Base-by-base conservation (phyloP, 2,113 vertebrate species). In the Circaetus gallicus region DNA sequence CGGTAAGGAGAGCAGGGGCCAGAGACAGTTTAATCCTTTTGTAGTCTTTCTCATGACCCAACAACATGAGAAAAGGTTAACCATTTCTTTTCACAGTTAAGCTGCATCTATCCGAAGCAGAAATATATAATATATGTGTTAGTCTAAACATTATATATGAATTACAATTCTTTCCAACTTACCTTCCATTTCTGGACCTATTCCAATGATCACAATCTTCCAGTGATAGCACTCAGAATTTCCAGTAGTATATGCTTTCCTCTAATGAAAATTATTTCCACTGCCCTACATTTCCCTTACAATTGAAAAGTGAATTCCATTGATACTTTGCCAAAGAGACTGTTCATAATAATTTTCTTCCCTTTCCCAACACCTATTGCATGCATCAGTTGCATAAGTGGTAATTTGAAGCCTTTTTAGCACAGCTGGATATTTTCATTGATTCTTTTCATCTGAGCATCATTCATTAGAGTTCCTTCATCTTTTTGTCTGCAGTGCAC, bases 401-500 rank as follows among this genome's bases (percentile, higher is more conserved):
- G 73, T 91, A 94, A 96, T 92, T 90, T 96, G 74, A 93, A 95
- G 88, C 72, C 77, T 88, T 97, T 97, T 97, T 97, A 86, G 58
- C 77, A 80, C 93, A 95, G 92, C 91, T 97, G 96, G 92, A 78
- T 96, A 93, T 97, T 98, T 96, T 94, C 76, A 97, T 59, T 97
- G 94, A 96, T 94, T 97, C 96, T 96, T 97, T 97, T 97, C 70
- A 93, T 96, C 72, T 95, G 63, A 97, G 72, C n/a, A 96, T 95
- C 93, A 94, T 97, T 98, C 85, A 80, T 96, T 96, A 93, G 86
- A 87, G 81, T 94, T 90, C 76, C 61, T 97, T 95, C 82, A 29
- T 80, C 79, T 97, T 91, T 96, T 94, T 61, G 49, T 85, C 56
- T 56, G 29, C 90, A 70, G 61, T 73, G 78, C 53, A 70, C 58